Percentiles rank a stretch among this genome's conserved stretches.
Evolutionary conservation across 1,140 invertebrate genomes (phyloP).

Genomic region (Gryon sp.): DNA sequence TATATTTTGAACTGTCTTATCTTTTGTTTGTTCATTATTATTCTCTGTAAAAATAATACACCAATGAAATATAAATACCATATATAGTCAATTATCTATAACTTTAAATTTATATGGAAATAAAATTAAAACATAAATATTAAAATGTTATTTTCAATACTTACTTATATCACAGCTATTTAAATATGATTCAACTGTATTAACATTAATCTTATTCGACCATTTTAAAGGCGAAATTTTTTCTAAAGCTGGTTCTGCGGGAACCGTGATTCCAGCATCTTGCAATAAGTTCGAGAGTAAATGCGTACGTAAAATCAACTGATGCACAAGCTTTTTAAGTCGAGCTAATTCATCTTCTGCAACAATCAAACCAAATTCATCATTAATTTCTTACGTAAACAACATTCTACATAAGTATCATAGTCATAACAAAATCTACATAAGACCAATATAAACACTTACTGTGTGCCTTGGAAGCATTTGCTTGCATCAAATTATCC

Average conservation of each 20-base stretch:
- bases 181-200: slow-evolving; percentile 70
- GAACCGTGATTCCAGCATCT: slow-evolving; percentile 77
- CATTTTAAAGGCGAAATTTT: slow-evolving; percentile 78
- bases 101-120: too few relatives aligned
- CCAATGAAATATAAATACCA: too few relatives aligned
- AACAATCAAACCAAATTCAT: slow-evolving; percentile 15
- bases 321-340: slow-evolving; percentile 74
- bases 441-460: too few relatives aligned
- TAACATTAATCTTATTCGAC: slow-evolving; percentile 78
- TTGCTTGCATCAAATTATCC: slow-evolving; percentile 73
- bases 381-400: too few relatives aligned
- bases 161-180: slow-evolving; percentile 68
- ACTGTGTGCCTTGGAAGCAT: slow-evolving; percentile 76
- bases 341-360: slow-evolving; percentile 76
- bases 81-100: too few relatives aligned
- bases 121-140: slow-evolving; percentile 4
- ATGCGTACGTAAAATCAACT: slow-evolving; percentile 75
- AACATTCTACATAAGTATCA: too few relatives aligned
- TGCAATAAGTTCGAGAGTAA: slow-evolving; percentile 73
- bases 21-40: slow-evolving; percentile 58
- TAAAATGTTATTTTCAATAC: slow-evolving; percentile 8
- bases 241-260: slow-evolving; percentile 77
- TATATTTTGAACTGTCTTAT: slow-evolving; percentile 40
- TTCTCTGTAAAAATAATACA: too few relatives aligned
- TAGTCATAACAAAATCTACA: too few relatives aligned